Conservation (phyloP, 2,888 invertebrate genomes). For the Plutella xylostella region DNA sequence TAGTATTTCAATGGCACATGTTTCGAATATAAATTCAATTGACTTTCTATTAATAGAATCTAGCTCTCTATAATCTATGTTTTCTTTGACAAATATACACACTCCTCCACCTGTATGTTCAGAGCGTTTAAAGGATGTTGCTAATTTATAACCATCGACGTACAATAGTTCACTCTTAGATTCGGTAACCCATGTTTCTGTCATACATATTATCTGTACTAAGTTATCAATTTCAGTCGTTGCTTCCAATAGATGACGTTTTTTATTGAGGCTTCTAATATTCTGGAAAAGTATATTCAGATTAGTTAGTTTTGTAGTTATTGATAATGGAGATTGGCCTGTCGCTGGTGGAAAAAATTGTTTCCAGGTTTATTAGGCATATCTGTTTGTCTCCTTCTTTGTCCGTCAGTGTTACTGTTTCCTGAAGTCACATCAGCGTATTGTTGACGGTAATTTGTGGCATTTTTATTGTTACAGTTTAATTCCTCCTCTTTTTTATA, state of each 20-base stretch:
- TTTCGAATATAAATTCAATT: slow-evolving; percentile 17
- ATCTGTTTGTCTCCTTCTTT: background rate
- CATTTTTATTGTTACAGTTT: too few species aligned
- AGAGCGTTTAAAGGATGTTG: background rate
- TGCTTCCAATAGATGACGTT: background rate
- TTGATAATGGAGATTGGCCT: too few species aligned
- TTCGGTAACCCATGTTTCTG: background rate
- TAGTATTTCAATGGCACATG: slow-evolving; percentile 14
- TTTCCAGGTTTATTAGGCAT: background rate
- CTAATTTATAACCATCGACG: background rate
- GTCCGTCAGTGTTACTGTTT: background rate
- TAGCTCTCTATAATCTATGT: slow-evolving; percentile 11
- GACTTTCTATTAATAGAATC: slow-evolving; percentile 13
- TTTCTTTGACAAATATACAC: slow-evolving; percentile 12
- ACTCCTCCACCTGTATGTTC: slow-evolving; percentile 15
- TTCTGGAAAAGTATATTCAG: background rate
- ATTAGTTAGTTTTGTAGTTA: too few species aligned
- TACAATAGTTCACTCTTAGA: background rate
- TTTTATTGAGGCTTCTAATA: background rate
- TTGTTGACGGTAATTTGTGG: background rate
- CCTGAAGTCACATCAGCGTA: background rate
- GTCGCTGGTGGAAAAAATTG: too few species aligned
- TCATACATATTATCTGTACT: background rate
- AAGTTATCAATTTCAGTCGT: background rate
- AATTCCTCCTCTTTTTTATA: too few species aligned